Evolutionary conservation across 2,113 vertebrate genomes (phyloP).

Genomic region (Passer domesticus): DNA sequence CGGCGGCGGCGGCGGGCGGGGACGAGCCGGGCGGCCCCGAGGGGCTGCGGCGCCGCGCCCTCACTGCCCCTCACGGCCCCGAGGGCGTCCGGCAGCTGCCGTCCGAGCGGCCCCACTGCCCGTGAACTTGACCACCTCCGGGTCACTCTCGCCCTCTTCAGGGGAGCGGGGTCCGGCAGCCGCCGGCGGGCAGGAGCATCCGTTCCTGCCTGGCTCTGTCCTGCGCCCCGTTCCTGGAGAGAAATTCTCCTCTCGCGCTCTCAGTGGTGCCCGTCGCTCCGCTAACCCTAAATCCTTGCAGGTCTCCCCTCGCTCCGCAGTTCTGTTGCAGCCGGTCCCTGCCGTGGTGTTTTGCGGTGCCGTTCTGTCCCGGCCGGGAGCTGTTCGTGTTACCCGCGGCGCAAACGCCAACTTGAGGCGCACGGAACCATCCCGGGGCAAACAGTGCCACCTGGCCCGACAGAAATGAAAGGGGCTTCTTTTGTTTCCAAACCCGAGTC

Average conservation of each 20-base stretch:
- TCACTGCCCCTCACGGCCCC: too few relatives aligned
- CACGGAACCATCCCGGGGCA: background rate
- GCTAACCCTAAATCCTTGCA: background rate
- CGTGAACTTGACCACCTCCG: background rate
- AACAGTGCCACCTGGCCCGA: background rate
- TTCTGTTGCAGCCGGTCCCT: background rate
- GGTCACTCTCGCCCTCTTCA: background rate
- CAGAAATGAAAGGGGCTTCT: background rate
- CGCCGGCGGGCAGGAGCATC: background rate
- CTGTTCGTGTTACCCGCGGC: background rate
- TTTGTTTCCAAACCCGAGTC: background rate
- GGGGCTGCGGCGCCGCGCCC: conserved; percentile 6
- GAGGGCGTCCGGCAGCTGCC: accelerated
- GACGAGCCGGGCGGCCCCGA: conserved; percentile 33
- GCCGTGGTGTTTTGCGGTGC: too few relatives aligned
- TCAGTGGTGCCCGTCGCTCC: background rate
- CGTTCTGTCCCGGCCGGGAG: background rate
- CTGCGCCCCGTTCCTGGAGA: background rate
- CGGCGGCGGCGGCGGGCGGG: conserved; percentile 47
- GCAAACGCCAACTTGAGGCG: background rate
- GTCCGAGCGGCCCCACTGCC: background rate
- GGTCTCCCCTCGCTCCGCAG: too few relatives aligned
- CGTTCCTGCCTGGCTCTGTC: too few relatives aligned
- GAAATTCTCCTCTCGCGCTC: background rate
- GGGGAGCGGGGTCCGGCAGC: background rate